These are phyloP conservation scores for Porphyrio hochstetteri DNA, from an alignment of 2,113 vertebrate species.

Conservation along the genomic window DNA sequence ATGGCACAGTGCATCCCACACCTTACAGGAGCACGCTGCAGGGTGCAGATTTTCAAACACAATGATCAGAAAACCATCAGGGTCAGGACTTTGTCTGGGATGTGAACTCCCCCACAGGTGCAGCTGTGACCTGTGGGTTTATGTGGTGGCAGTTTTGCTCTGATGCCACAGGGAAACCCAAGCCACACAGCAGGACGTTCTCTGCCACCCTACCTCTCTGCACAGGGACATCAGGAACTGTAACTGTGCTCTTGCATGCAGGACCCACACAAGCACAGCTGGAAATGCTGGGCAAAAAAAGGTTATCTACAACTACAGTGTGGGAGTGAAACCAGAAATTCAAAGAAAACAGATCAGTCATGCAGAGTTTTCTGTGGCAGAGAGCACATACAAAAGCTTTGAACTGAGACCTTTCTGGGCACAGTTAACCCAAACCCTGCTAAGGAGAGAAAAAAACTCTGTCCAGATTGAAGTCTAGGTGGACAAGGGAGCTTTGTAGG, in stretches of 20 bases:
- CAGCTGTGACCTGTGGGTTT: neutral
- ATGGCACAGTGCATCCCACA: neutral
- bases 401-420: neutral
- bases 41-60: neutral
- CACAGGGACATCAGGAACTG: neutral
- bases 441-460: neutral
- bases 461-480: neutral
- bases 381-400: neutral
- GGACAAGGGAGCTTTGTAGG: neutral
- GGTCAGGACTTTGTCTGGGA: neutral
- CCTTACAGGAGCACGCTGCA: neutral
- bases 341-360: neutral
- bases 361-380: neutral
- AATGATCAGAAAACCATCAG: neutral
- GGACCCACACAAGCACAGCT: neutral
- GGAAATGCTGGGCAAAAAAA: neutral
- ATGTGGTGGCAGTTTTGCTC: neutral
- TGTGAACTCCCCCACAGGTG: neutral
- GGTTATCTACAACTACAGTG: neutral
- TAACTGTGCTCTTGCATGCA: neutral
- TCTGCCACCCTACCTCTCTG: neutral
- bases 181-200: accelerated
- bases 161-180: neutral
- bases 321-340: neutral
- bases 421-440: neutral